Conservation (phyloP, 1,140 invertebrate species). For the fruit fly (Drosophila melanogaster) region Release_6_plus_ISO1_MT NT_033777.3:28989501-28990000, state of each 20-base stretch:
- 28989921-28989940: constrained; percentile 34
- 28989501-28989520: constrained; percentile 82
- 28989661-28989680: constrained; percentile 83
- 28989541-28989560: constrained; percentile 42
- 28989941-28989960: constrained; percentile 15
- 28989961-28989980: neutral
- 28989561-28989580: neutral
- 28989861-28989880: constrained; percentile 36
- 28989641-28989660: constrained; percentile 45
- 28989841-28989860: constrained; percentile 65
- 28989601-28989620: constrained; percentile 9
- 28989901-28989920: constrained; percentile 51
- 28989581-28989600: neutral
- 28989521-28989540: constrained; percentile 77
- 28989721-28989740: constrained; percentile 60
- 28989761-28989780: constrained; percentile 1
- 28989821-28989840: constrained; percentile 80
- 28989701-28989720: constrained; percentile 79
- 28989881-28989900: constrained; percentile 13
- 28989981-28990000: constrained; percentile 57
- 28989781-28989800: constrained; percentile 10
- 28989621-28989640: constrained; percentile 39
- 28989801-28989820: constrained; percentile 76
- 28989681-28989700: constrained; percentile 83
- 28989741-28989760: constrained; percentile 7